Evolutionary conservation across 2,113 vertebrate genomes (phyloP).

Genomic region (Aix galericulata): DNA sequence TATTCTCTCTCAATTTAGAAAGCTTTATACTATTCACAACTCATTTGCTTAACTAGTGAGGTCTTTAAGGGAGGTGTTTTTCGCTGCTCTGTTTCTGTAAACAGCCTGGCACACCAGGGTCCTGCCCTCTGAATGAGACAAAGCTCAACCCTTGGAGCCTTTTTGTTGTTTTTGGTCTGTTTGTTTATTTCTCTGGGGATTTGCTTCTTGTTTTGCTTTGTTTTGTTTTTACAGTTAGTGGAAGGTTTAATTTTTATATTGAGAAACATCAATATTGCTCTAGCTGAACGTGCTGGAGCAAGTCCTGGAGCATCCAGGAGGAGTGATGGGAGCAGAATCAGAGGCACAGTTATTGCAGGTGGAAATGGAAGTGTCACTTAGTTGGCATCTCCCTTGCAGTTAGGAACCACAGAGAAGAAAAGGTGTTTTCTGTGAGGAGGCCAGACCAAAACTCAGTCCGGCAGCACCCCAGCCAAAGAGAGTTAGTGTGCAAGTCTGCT

Average conservation of each 20-base stretch:
- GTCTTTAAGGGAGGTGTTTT: neutral
- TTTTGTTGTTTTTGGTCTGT: neutral
- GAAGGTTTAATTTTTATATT: neutral
- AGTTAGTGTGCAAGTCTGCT: neutral
- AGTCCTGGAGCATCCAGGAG: neutral
- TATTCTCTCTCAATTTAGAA: neutral
- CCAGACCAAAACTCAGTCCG: neutral
- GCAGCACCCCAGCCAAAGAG: neutral
- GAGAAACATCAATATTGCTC: neutral
- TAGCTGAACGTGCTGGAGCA: neutral
- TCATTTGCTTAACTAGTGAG: neutral
- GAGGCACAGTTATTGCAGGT: neutral
- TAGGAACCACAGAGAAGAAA: neutral
- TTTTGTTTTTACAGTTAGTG: neutral
- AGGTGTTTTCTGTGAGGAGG: neutral
- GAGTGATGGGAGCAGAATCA: fast-evolving
- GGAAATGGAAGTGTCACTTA: neutral
- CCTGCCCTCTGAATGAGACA: neutral
- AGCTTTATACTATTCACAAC: neutral
- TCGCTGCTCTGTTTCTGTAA: neutral
- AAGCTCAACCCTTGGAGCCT: neutral
- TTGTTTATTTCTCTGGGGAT: neutral
- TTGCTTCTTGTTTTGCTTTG: neutral
- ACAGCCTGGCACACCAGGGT: neutral
- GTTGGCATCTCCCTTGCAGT: neutral